A percentile compares a stretch with the other conserved stretches of the same genome.
Evolutionary conservation across 1,140 invertebrate genomes (phyloP).

Genomic region (Drusus annulatus): DNA sequence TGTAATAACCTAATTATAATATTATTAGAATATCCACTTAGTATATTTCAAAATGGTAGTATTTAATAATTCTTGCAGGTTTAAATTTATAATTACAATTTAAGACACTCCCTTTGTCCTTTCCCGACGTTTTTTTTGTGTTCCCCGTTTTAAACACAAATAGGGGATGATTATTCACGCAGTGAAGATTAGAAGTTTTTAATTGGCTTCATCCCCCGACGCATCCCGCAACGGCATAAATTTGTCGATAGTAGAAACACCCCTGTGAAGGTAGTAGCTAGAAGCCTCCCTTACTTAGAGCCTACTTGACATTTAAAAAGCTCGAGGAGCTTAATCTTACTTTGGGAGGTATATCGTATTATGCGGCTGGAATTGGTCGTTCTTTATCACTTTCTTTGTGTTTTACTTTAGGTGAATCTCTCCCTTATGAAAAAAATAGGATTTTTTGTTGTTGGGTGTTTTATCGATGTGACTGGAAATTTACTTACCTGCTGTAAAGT

Average conservation of each 20-base stretch:
- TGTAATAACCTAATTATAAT: no score
- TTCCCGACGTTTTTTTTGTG: neutral
- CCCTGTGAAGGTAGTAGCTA: constrained; percentile 9
- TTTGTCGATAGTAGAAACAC: constrained; percentile 55
- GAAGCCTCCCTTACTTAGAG: constrained; percentile 20
- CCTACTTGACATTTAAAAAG: constrained; percentile 45
- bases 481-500: no score
- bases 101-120: neutral
- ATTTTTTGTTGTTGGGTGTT: no score
- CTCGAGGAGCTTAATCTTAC: constrained; percentile 17
- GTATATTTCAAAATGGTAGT: no score
- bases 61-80: no score
- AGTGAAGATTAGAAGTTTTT: constrained; percentile 58
- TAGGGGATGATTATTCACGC: constrained; percentile 34
- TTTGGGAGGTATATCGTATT: neutral
- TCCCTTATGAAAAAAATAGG: no score
- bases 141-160: neutral
- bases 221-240: constrained; percentile 49
- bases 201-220: constrained; percentile 55
- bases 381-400: no score
- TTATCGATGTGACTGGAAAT: no score
- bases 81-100: no score
- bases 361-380: no score
- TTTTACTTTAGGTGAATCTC: no score
- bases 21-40: no score